Evolutionary conservation across 2,888 invertebrate genomes (phyloP), one percentile per base, ranked within the genome.

Genomic region (Agriopis aurantiaria): DNA sequence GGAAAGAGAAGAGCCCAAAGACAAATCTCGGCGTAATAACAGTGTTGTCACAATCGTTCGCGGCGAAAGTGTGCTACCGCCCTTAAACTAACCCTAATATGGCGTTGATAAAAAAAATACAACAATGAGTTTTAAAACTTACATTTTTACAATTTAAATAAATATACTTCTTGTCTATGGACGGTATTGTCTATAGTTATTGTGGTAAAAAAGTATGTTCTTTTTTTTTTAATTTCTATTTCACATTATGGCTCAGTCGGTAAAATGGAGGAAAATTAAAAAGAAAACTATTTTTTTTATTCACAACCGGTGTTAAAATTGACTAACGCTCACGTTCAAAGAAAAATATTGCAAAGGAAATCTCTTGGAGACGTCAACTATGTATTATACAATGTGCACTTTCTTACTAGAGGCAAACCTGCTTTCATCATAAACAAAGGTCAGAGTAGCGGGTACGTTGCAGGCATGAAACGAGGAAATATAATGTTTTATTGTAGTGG

Each of bases 141-240:
- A 79, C 79, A 75, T 74, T 65, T 79, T 78, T 82, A 81, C 78
- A 79, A 85, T 77, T 82, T 82, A 90, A 92, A 91, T 92, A 92
- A 93, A 92, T 92, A 66, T 65, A 91, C 84, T 85, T 85, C 84
- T 85, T 88, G 86, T 89, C 88, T 90, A 88, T 92, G 93, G 93
- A 93, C 93, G 93, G 93, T 93, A 85, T 89, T 87, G 82, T 85
- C 88, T 88, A 87, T 79, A 75, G 73, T 80, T 71, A 82, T 81
- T 76, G 85, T 86, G 88, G 89, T 91, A 90, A 86, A 92, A 90
- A 90, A 90, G 90, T 91, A 86, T 78, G 8, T 40, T 87, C 86
- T 89, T 88, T 81, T 78, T 90, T 78, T 90, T 91, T 81, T 83
- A 80, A 76, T 76, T 72, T 81, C 85, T 91, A 91, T 91, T 90